Conservation (phyloP, 1,140 invertebrate species). For the Delia radicum region DNA sequence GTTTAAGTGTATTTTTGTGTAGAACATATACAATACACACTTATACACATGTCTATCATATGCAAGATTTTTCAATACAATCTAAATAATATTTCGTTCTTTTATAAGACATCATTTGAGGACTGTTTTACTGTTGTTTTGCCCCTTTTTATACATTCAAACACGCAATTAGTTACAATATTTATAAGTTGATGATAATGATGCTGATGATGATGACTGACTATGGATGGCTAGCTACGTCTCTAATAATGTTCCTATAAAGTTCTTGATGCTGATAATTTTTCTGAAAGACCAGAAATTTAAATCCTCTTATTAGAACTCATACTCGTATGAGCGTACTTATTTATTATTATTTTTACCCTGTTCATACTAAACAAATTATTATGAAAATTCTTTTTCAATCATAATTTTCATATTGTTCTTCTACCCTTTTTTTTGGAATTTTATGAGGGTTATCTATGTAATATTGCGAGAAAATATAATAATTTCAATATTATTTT, state of each 20-base stretch:
- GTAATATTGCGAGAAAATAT: too few relatives aligned
- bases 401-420: neutral
- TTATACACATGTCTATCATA: constrained; percentile 1
- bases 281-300: neutral
- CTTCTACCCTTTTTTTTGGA: too few relatives aligned
- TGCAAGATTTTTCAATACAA: neutral
- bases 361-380: neutral
- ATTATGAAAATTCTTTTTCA: neutral
- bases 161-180: neutral
- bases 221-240: neutral
- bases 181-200: neutral
- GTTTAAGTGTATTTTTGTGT: neutral
- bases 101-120: neutral
- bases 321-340: too few relatives aligned
- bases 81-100: neutral
- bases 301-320: constrained; percentile 4
- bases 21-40: neutral
- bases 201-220: neutral
- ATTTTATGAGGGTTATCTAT: too few relatives aligned
- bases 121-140: neutral
- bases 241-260: too few relatives aligned
- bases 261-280: neutral
- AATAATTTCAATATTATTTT: too few relatives aligned
- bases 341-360: neutral
- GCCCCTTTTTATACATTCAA: neutral